These are phyloP conservation scores for Eidolon helvum DNA, from an alignment of 2,113 vertebrate genomes.

Conservation along the genomic window DNA sequence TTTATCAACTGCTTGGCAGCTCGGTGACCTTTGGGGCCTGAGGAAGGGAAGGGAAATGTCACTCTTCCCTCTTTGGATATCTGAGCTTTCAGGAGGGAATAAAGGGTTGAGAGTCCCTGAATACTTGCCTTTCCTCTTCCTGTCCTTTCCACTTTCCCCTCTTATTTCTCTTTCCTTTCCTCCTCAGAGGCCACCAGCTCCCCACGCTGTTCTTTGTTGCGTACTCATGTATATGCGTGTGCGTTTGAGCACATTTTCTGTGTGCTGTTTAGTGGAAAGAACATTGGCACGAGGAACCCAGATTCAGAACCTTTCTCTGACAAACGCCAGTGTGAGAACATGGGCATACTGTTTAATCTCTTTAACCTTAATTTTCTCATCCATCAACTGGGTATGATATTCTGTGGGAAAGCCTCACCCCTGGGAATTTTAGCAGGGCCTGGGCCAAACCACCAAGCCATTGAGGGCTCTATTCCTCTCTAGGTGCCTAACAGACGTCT, in stretches of 20 bases:
- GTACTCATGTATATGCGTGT: slow-evolving; percentile 53
- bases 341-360: neutral
- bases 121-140: slow-evolving; percentile 33
- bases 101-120: slow-evolving; percentile 35
- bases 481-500: neutral
- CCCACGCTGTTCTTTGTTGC: slow-evolving; percentile 64
- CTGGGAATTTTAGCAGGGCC: neutral
- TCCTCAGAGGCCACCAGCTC: slow-evolving; percentile 44
- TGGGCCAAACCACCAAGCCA: neutral
- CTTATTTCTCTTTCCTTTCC: slow-evolving; percentile 37
- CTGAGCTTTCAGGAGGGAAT: slow-evolving; percentile 54
- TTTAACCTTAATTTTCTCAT: slow-evolving; percentile 36
- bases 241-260: slow-evolving; percentile 36
- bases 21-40: slow-evolving; percentile 81
- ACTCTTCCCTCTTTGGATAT: slow-evolving; percentile 23
- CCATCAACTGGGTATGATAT: slow-evolving; percentile 5
- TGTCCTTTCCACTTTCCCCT: slow-evolving; percentile 29
- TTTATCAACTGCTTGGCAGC: slow-evolving; percentile 85
- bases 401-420: neutral
- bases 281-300: neutral
- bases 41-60: slow-evolving; percentile 72
- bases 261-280: neutral
- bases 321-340: neutral
- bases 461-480: neutral
- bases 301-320: slow-evolving; percentile 31